Percentiles rank a stretch among this genome's conserved stretches.
These are phyloP conservation scores for Stenoptilia bipunctidactyla DNA, from an alignment of 2,888 invertebrate species.

Conservation along the genomic window DNA sequence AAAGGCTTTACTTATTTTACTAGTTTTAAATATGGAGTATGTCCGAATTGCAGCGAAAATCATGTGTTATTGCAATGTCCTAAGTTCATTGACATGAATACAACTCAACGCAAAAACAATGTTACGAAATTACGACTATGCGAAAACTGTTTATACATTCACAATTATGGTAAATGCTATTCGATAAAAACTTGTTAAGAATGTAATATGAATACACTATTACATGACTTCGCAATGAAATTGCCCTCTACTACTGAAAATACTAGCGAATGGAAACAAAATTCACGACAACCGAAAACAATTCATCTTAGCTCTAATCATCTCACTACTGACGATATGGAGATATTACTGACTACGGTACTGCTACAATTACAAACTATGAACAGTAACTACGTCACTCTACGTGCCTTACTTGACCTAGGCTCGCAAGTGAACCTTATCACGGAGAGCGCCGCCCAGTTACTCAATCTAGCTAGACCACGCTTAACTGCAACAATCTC, in stretches of 20 bases:
- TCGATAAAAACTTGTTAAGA: slow-evolving; percentile 7
- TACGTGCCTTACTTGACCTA: slow-evolving; percentile 1
- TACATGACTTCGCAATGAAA: neutral
- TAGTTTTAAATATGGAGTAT: slow-evolving; percentile 1
- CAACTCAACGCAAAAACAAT: slow-evolving; percentile 1
- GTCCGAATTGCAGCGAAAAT: slow-evolving; percentile 2
- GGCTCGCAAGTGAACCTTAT: slow-evolving; percentile 3
- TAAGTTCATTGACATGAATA: slow-evolving; percentile 5
- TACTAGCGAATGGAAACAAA: neutral
- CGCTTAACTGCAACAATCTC: neutral
- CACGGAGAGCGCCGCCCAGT: slow-evolving; percentile 4
- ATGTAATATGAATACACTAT: slow-evolving; percentile 5
- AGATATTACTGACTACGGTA: slow-evolving; percentile 4
- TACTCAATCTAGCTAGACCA: neutral
- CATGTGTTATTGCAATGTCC: slow-evolving; percentile 7
- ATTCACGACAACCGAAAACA: neutral
- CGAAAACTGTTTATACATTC: slow-evolving; percentile 7
- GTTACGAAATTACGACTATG: slow-evolving; percentile 5
- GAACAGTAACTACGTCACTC: neutral
- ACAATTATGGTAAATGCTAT: slow-evolving; percentile 3
- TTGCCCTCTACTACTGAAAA: neutral
- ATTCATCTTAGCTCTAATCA: neutral
- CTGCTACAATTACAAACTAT: neutral
- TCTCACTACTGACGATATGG: neutral
- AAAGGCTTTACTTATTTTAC: neutral